Base-by-base conservation (phyloP, 2,888 invertebrate species). In the Andrena fulva region DNA sequence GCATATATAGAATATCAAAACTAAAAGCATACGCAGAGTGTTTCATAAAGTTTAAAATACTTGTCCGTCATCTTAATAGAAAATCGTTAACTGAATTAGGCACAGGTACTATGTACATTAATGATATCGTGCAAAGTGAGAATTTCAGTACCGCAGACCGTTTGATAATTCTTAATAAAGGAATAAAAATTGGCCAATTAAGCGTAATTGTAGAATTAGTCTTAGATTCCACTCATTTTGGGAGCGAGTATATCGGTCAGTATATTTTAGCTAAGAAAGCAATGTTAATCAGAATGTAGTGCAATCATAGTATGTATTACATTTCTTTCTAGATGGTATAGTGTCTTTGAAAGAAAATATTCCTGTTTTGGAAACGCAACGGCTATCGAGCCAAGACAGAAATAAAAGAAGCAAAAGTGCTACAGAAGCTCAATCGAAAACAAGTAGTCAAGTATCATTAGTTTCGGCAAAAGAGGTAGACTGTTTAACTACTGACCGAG, bases 201-300 rank as follows among this genome's bases (percentile, higher is more conserved):
- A 95, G 94, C 90, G 92, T 95, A 6, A 93, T 93, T 3, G 86
- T 94, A 42, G 94, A 95, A 87, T 92, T 95, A 71, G 95, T 95
- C 6, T 94, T 94, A 86, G 95, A 95, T 84, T 92, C 92, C 86
- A 89, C 94, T 66, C 94, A 95, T 89, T 95, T 95, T 91, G 95
- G 95, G 54, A 94, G 94, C 89, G 94, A 95, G 85, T 95, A 95
- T 89, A 89, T 95, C 83, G 94, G 94, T 94, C 91, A 91, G 89
- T 85, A 67, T 76, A 33, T 67, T 35, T 63, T 29, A n/a, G 56
- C 94, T 89, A 10, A 50, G 27, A 50, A 50, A n/a, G 2, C 66
- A 33, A 54, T 33, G 8, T 56, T 0, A 16, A 10, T 7, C 4
- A 10, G 24, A 24, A 62, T 31, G 6, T 29, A 7, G 3, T 69